Conservation (phyloP, 2,113 vertebrate genomes). For the Hystrix cristata region DNA sequence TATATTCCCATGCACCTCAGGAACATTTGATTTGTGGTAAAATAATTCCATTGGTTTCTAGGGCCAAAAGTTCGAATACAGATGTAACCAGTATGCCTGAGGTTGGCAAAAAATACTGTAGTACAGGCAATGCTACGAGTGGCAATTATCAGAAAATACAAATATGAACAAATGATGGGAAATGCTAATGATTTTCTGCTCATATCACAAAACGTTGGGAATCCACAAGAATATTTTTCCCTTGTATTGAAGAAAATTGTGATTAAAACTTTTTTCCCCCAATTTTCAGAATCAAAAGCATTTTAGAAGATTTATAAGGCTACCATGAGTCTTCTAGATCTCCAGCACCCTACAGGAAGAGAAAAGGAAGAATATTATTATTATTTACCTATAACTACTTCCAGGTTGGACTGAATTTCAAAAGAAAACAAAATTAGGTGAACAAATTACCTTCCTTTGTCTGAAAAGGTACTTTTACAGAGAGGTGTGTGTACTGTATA, state of each 20-base stretch:
- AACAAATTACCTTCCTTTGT: constrained; percentile 61
- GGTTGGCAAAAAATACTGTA: constrained; percentile 90
- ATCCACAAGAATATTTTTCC: constrained; percentile 92
- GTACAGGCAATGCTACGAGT: constrained; percentile 91
- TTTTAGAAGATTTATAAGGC: constrained; percentile 93
- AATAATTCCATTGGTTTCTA: constrained; percentile 86
- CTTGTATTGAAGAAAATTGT: constrained; percentile 91
- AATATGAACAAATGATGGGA: constrained; percentile 92
- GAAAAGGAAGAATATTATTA: constrained; percentile 90
- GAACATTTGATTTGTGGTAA: constrained; percentile 86
- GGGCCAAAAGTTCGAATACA: constrained; percentile 87
- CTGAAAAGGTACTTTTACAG: constrained; percentile 75
- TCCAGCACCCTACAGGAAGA: constrained; percentile 95
- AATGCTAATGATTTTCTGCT: constrained; percentile 92
- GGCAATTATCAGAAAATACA: constrained; percentile 91
- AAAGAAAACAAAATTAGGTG: constrained; percentile 74
- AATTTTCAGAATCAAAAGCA: constrained; percentile 94
- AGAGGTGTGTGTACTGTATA: constrained; percentile 56
- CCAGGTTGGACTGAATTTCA: constrained; percentile 84
- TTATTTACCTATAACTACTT: constrained; percentile 85
- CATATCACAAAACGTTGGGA: constrained; percentile 92
- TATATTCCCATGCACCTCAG: constrained; percentile 87
- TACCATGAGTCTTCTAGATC: constrained; percentile 99
- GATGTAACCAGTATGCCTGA: constrained; percentile 88
- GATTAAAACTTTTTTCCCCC: constrained; percentile 92